Conservation (phyloP, 1,140 invertebrate species). For the Tachypleus tridentatus region DNA sequence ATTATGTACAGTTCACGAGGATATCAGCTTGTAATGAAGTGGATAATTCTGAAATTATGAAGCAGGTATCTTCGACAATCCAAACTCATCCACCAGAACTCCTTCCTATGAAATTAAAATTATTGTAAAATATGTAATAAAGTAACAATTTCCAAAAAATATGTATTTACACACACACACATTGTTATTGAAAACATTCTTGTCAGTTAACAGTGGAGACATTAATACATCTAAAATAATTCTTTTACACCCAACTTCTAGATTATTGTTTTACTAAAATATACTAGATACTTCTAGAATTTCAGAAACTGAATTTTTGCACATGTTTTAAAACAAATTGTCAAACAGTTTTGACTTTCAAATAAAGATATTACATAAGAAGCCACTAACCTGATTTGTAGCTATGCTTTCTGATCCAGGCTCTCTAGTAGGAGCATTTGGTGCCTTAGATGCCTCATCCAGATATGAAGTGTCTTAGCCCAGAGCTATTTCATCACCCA, state of each 20-base stretch:
- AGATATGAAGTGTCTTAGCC: constrained; percentile 89
- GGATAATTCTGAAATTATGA: not conserved
- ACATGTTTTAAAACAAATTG: constrained; percentile 2
- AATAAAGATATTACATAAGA: not conserved
- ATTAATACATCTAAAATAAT: too few relatives aligned
- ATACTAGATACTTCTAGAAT: not conserved
- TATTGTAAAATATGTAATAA: too few relatives aligned
- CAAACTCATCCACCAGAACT: constrained; percentile 94
- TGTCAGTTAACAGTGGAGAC: too few relatives aligned
- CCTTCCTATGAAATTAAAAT: constrained; percentile 50
- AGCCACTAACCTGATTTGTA: constrained; percentile 29
- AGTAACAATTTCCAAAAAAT: constrained; percentile 22
- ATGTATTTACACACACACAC: constrained; percentile 28
- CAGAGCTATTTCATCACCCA: constrained; percentile 87
- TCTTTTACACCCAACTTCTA: too few relatives aligned
- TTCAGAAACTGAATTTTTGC: not conserved
- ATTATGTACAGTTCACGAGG: too few relatives aligned
- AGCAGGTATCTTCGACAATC: constrained; percentile 80
- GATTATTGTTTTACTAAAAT: not conserved
- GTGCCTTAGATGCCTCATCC: constrained; percentile 83
- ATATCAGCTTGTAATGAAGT: too few relatives aligned
- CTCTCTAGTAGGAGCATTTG: constrained; percentile 41
- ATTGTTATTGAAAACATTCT: not conserved
- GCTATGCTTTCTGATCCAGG: constrained; percentile 55
- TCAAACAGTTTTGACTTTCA: constrained; percentile 2